Base-by-base conservation (phyloP, 2,113 vertebrate species). In the Oxyruncus cristatus region DNA sequence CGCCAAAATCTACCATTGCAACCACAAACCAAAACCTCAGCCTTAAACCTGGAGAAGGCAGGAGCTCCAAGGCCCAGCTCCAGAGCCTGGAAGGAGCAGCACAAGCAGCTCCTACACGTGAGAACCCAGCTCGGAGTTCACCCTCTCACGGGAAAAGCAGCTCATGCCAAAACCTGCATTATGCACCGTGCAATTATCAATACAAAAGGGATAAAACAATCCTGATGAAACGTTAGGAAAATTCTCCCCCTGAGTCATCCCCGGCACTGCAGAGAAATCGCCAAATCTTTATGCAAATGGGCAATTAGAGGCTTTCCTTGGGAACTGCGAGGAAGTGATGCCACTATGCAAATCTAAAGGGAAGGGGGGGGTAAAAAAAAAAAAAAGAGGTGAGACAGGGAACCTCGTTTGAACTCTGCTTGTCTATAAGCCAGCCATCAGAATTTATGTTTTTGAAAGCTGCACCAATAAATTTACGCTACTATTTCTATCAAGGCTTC, bases 281-380 rank as follows among this genome's bases (percentile, higher is more conserved):
- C 88, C 88, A 81, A 23, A 78, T 90, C 91, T 96, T 89, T 91
- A 83, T 66, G 82, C 83, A 97, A 96, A 95, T 63, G 53, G 35
- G 70, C 93, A 97, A 77, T 96, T 93, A 93, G 93, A 93, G 90
- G 97, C 85, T 96, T 92, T 89, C 84, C 76, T 61, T 77, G 86
- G 44, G 81, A 97, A 88, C 62, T 93, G 77, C 67, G 56, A 93
- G 88, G 58, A 85, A 87, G 75, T 52, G 94, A 87, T 42, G 88
- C 79, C 85, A 81, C 56, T 77, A 79, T 94, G 96, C 94, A 96
- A 88, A 93, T 88, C 59, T 37, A 76, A 73, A 52, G 80, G 49
- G 19, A 52, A 68, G 55, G 28, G 4, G 16, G 10, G 33, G 8
- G 3, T 8, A 26, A 50, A 14, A 9, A 0, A 11, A 53, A 76